A percentile compares a stretch with the other conserved stretches of the same genome.
Evolutionary conservation across 2,888 invertebrate genomes (phyloP).

Genomic region (Drosophila stalkeri): DNA sequence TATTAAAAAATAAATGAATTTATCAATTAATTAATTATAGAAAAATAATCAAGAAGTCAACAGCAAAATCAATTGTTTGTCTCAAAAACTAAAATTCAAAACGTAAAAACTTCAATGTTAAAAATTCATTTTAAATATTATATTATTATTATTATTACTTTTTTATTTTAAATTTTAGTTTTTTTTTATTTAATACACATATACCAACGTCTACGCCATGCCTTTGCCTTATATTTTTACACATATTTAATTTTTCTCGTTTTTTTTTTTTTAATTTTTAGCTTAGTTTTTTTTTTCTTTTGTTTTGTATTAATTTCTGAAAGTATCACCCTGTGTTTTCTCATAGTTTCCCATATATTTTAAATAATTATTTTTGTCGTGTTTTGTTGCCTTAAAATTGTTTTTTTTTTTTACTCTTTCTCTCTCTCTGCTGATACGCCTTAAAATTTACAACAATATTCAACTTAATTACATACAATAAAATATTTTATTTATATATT

Average conservation of each 20-base stretch:
- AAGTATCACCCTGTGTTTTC: constrained; percentile 85
- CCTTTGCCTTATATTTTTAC: constrained; percentile 53
- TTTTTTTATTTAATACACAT: constrained; percentile 72
- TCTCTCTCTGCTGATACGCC: constrained; percentile 51
- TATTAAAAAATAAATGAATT: constrained; percentile 51
- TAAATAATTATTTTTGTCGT: constrained; percentile 50
- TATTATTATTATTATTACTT: not conserved
- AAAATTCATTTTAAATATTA: constrained; percentile 5
- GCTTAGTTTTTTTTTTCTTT: constrained; percentile 65
- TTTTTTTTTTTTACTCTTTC: constrained; percentile 27
- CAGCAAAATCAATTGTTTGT: constrained; percentile 27
- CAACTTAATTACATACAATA: constrained; percentile 69
- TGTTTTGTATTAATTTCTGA: constrained; percentile 76
- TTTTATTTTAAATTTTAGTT: constrained; percentile 27
- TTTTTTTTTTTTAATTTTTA: constrained; percentile 57
- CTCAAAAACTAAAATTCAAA: constrained; percentile 15
- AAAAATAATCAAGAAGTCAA: constrained; percentile 46
- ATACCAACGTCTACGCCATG: constrained; percentile 70
- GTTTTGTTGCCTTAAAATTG: constrained; percentile 46
- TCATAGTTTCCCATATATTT: constrained; percentile 76
- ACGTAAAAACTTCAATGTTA: constrained; percentile 20
- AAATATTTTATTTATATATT: constrained; percentile 47
- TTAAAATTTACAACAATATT: constrained; percentile 80
- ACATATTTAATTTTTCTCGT: constrained; percentile 40
- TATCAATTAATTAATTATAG: constrained; percentile 22